Base-by-base conservation (phyloP, 2,888 invertebrate genomes). In the Gibbula magus region DNA sequence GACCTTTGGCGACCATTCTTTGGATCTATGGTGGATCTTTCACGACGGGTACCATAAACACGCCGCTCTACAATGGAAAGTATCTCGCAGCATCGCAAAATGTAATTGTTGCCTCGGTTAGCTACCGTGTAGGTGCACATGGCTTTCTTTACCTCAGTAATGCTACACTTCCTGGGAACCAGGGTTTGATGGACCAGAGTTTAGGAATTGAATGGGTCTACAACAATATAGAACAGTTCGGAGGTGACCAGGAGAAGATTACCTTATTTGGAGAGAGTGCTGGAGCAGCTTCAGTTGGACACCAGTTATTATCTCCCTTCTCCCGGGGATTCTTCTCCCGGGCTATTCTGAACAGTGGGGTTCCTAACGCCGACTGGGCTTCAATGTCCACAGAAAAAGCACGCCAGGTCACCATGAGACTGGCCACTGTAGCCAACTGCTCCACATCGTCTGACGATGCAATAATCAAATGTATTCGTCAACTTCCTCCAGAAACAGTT, bases 21-120 rank as follows among this genome's bases (percentile, higher is more conserved):
- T 98, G 97, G 97, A 96, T 97, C 89, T 97, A 97, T 92, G 98
- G 98, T 0, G 98, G 98, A 8, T 97, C 97, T 25, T 98, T 97
- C 93, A 97, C 97, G 96, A 96, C 96, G 89, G 98, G 98, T 52
- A 96, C 97, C 35, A 96, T 97, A 74, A 97, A 97, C 32, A 94
- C 97, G 88, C 81, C 82, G 8, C 20, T 87, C 0, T 88, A 88
- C 61, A 82, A 86, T 67, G 88, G 84, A 29, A 96, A 96, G 90
- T 88, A 88, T 88, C 95, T 98, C 94, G 96, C 98, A 35, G 96
- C 96, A 45, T 95, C 96, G 80, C 96, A 96, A 93, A 97, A 97
- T 93, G 96, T 97, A 77, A 96, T 98, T 90, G 97, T 99, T 22
- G 98, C 97, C 81, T 97, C 98, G 39, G 96, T 98, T 95, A 97